Evolutionary conservation across 2,888 invertebrate genomes (phyloP).

Genomic region (Pilophorus perplexus): DNA sequence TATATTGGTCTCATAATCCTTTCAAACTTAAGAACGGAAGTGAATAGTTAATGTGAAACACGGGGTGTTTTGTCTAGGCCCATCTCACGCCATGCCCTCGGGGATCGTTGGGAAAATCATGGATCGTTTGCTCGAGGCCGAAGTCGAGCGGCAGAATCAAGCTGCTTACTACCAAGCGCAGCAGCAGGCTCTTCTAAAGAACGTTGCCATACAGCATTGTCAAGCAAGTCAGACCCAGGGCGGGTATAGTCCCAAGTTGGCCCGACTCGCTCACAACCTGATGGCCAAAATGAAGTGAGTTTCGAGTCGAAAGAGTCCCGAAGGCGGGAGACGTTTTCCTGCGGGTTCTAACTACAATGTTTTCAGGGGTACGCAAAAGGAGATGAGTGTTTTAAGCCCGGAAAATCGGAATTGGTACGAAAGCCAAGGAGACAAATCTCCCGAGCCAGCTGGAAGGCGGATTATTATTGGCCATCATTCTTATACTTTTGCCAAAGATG

Average conservation of each 20-base stretch:
- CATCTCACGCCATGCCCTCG: conserved; percentile 74
- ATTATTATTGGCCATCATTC: conserved; percentile 52
- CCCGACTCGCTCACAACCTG: conserved; percentile 49
- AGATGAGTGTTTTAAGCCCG: conserved; percentile 51
- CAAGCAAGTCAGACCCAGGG: conserved; percentile 36
- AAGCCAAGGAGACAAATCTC: conserved; percentile 51
- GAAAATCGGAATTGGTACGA: conserved; percentile 53
- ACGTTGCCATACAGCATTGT: conserved; percentile 19
- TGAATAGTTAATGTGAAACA: neutral
- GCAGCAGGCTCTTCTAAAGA: conserved; percentile 12
- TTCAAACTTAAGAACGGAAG: too few relatives aligned
- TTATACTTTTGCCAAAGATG: conserved; percentile 52
- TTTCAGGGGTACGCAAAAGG: conserved; percentile 32
- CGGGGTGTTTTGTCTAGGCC: conserved; percentile 55
- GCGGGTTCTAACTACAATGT: conserved; percentile 44
- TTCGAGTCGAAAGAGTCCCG: neutral
- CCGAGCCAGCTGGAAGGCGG: conserved; percentile 50
- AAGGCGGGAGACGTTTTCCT: neutral
- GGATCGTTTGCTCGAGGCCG: conserved; percentile 54
- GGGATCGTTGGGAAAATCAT: conserved; percentile 79
- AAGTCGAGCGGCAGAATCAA: conserved; percentile 39
- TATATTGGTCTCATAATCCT: too few relatives aligned
- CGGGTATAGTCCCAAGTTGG: conserved; percentile 46
- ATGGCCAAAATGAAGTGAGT: conserved; percentile 49
- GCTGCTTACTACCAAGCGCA: conserved; percentile 38